Conservation (phyloP, 2,797 vertebrate species). For the Poecilia wingei region DNA sequence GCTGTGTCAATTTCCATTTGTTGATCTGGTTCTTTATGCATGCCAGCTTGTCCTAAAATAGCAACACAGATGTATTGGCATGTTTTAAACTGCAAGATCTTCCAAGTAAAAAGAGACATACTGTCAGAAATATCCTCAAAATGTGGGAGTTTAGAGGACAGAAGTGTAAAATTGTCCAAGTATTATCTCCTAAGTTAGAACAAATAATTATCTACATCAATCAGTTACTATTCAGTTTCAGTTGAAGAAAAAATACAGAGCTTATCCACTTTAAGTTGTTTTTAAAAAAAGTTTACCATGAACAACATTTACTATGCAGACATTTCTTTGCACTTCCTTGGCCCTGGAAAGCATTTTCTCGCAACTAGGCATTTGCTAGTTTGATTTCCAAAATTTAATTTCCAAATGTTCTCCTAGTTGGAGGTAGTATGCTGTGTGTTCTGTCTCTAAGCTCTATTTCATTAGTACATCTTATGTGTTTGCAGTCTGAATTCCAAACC, state of each 20-base stretch:
- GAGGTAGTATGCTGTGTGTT: no score
- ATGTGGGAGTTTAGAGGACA: neutral
- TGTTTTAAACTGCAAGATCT: neutral
- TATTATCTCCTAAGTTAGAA: neutral
- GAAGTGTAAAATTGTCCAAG: neutral
- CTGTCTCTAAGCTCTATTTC: no score
- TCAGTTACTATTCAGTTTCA: no score
- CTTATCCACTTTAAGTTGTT: no score
- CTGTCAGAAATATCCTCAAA: neutral
- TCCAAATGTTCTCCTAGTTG: neutral
- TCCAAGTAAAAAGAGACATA: neutral
- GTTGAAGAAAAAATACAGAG: no score
- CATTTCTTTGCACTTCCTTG: no score
- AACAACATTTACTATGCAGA: no score
- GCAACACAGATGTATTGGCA: neutral
- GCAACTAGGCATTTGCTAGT: no score
- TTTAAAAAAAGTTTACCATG: no score
- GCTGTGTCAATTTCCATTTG: conserved; percentile 38
- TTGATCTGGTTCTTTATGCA: conserved; percentile 46
- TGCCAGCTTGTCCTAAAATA: conserved; percentile 51
- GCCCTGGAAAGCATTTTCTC: no score
- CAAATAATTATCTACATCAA: neutral
- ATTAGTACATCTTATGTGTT: neutral
- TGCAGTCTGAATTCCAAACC: neutral
- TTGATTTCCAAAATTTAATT: neutral